A percentile compares a stretch with the other conserved stretches of the same genome.
phyloP scores from a whole-genome alignment of 2,797 vertebrate genomes.

The Saxicola maurus region DNA sequence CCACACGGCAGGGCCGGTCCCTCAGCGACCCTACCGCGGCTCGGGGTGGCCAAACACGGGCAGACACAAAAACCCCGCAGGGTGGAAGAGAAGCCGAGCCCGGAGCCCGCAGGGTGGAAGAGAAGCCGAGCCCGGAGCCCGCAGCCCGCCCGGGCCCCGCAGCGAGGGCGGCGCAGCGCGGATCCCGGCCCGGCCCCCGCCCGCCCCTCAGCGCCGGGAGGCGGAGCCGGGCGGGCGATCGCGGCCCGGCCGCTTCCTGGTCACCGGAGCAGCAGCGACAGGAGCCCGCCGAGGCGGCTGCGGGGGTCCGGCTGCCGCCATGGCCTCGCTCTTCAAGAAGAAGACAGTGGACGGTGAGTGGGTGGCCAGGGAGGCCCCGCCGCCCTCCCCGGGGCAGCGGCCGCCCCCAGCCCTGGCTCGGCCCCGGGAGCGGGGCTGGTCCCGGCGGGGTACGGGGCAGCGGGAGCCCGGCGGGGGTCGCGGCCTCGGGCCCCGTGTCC shows the following conservation, averaged over 20 bases:
- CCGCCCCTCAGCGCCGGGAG: not conserved
- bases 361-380: too few relatives aligned
- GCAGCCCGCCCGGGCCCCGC: not conserved
- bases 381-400: too few relatives aligned
- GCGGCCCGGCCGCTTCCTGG: slow-evolving; percentile 28
- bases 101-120: rapidly evolving
- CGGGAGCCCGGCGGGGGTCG: not conserved
- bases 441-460: not conserved
- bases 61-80: too few relatives aligned
- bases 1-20: rapidly evolving
- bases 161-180: not conserved
- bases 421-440: not conserved
- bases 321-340: slow-evolving; percentile 95
- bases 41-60: too few relatives aligned
- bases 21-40: too few relatives aligned
- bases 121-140: rapidly evolving
- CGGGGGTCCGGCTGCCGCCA: slow-evolving; percentile 38
- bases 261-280: not conserved
- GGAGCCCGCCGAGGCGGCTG: not conserved
- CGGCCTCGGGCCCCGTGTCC: not conserved
- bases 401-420: not conserved
- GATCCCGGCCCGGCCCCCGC: not conserved
- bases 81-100: rapidly evolving
- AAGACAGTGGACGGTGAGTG: slow-evolving; percentile 95
- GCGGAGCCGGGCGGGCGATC: not conserved